Evolutionary conservation across 2,888 invertebrate genomes (phyloP), one percentile per base, ranked within the genome.

Genomic region (Folsomia candida): DNA sequence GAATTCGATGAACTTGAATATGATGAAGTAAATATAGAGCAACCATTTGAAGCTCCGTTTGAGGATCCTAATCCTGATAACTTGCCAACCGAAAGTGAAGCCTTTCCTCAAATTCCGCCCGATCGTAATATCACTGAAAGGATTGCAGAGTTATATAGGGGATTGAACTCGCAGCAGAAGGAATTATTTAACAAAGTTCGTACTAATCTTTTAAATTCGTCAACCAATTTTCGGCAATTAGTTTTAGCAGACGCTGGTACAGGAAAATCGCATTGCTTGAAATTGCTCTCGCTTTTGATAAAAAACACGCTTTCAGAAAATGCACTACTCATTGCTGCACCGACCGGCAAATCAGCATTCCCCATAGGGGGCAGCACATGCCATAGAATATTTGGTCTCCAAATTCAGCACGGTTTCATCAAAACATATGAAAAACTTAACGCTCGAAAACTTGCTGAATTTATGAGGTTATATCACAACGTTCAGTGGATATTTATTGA

Each of bases 401-500:
- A 37, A 37, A 14, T 37, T 14, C 37, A 37, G 14, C 37, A 37
- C 14, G 37, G 37, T 37, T 37, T 37, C 14, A 20, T 26, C 14
- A 37, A 37, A 37, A 9, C 37, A 2, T 71, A 51, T 11, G 27
- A 51, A 18, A 58, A 47, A 20, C 28, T 70, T 1, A 61, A 62
- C 3, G 70, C 37, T 14, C 27, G 27, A n/a, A 24, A 11, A 26
- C 20, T 70, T 1, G 37, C 65, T 4, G 62, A 70, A 20, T 18
- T 51, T n/a, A 11, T 66, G 2, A 1, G 24, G 18, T 0, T 70
- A 9, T 70, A 20, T 26, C 59, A n/a, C 20, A 28, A 70, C 20
- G 61, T 70, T 24, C 0, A 14, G 24, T 67, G 11, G 11, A 63
- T 71, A n/a, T n/a, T 71, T 4, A 37, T 71, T 51, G 70, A 71